Base-by-base conservation (phyloP, 2,113 vertebrate genomes). In the Gasterosteus aculeatus region DNA sequence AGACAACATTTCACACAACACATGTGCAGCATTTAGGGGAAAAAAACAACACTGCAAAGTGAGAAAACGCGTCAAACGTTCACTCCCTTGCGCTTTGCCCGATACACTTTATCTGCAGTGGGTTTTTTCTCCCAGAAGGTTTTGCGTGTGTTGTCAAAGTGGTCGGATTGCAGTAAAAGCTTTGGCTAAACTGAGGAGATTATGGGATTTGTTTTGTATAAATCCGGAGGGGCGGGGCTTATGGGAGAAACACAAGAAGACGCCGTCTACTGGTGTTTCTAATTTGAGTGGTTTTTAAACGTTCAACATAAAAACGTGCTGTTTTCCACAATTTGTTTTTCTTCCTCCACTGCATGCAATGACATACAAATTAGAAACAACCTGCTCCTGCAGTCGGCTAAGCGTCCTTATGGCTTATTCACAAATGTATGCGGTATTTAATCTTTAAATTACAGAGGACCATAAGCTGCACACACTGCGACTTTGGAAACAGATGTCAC, bases 381-480 rank as follows among this genome's bases (percentile, higher is more conserved):
- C 41, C 18, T 19, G 57, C 73, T 44, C 75, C 35, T 39, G 47
- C 14, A 9, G 58, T 9, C 3, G 1, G 62, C 29, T 85, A 85
- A 84, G 75, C 85, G 64, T 89, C 82, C 85, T 81, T 80, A 69
- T 29, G 70, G 62, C 78, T 7, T 87, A 77, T 83, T 86, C 82
- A 61, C 61, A n/a, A 65, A 56, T 16, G 46, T 80, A 53, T 9
- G 18, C 5, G 61, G 18, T 44, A 60, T 65, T 46, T 57, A 67
- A 67, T 62, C 67, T 72, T 59, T 49, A 41, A 67, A 56, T 57
- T 29, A 41, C 59, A 22, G 33, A 19, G 42, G n/a, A 9, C 4
- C 2, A 1, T 60, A 35, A 56, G 33, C 41, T 77, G 42, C 8
- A 18, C 33, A 16, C 1, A 38, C 59, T 12, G 57, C 18, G 60